These are phyloP conservation scores for Phyllotreta cruciferae DNA, from an alignment of 2,888 invertebrate genomes.

Conservation along the genomic window DNA sequence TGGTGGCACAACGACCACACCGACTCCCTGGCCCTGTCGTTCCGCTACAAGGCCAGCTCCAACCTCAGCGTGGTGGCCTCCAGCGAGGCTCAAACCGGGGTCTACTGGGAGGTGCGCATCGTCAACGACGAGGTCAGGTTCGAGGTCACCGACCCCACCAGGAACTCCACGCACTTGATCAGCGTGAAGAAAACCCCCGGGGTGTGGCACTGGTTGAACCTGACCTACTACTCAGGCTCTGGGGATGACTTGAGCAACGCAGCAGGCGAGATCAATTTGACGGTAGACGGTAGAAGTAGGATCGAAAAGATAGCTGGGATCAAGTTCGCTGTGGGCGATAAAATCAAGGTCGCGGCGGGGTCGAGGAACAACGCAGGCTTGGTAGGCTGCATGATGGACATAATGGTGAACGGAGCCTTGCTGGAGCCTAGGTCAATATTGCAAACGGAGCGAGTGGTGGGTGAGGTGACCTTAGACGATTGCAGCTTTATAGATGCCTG, in stretches of 20 bases:
- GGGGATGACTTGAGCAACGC: conserved; percentile 67
- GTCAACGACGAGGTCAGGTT: conserved; percentile 87
- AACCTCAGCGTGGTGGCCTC: conserved; percentile 83
- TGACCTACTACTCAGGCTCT: conserved; percentile 67
- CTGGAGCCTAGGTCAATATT: conserved; percentile 82
- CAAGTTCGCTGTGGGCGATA: conserved; percentile 59
- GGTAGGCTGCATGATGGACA: conserved; percentile 91
- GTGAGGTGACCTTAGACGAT: conserved; percentile 89
- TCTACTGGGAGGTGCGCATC: conserved; percentile 89
- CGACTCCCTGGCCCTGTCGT: conserved; percentile 77
- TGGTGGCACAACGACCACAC: conserved; percentile 85
- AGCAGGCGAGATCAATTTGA: conserved; percentile 65
- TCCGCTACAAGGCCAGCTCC: conserved; percentile 86
- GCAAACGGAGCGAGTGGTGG: conserved; percentile 83
- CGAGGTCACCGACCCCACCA: conserved; percentile 76
- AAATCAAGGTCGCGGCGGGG: conserved; percentile 76
- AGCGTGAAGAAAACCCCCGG: conserved; percentile 82
- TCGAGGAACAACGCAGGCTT: conserved; percentile 78
- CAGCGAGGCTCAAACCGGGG: conserved; percentile 78
- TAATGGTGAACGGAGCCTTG: conserved; percentile 80
- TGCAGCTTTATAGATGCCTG: conserved; percentile 90
- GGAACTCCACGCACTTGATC: conserved; percentile 78
- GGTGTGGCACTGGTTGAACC: conserved; percentile 83
- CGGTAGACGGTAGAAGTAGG: conserved; percentile 78
- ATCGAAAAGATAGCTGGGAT: conserved; percentile 61